Base-by-base conservation (phyloP, 1,140 invertebrate species). In the Pteromalus puparum region DNA sequence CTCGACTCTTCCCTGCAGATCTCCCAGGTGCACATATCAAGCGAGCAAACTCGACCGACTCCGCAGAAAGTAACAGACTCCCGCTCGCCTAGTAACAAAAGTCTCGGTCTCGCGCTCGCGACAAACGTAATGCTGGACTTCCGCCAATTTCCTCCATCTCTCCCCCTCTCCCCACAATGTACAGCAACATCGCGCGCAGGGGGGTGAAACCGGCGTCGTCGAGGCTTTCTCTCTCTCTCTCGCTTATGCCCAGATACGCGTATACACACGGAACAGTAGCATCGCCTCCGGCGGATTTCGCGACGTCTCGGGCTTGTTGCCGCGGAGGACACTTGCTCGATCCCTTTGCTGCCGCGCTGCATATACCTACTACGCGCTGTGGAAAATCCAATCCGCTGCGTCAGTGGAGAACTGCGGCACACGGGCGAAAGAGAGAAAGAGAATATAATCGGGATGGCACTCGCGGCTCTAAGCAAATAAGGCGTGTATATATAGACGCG, bases 41-140 rank as follows among this genome's bases (percentile, higher is more conserved):
- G 48, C 4, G 15, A 18, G 48, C 48, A 18, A 13, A 48, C 15
- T 13, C 12, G 30, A 5, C 15, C 12, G 15, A 48, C 46, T 48
- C 46, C 48, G 48, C 48, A 53, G 18, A 18, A 53, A 53, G 48
- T 18, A 53, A 53, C 48, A 18, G 13, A 18, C 21, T 61, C 21
- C n/a, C 18, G 21, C 21, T 61, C 46, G 83, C 77, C 53, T 81
- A 81, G 83, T 42, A 85, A 85, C 83, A 76, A 85, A 81, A 80
- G 83, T 84, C 28, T 15, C 68, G 30, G 67, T 18, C 5, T 13
- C 53, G 28, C 77, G 28, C 67, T 9, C 87, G 87, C 82, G 85
- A 84, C 86, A 70, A 81, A 80, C 28, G 82, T 72, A 68, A 77
- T 73, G 81, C 87, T 89, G 88, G 88, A 89, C 86, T 87, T 86